Evolutionary conservation across 2,888 invertebrate genomes (phyloP).

Genomic region (Tetragonisca angustula): DNA sequence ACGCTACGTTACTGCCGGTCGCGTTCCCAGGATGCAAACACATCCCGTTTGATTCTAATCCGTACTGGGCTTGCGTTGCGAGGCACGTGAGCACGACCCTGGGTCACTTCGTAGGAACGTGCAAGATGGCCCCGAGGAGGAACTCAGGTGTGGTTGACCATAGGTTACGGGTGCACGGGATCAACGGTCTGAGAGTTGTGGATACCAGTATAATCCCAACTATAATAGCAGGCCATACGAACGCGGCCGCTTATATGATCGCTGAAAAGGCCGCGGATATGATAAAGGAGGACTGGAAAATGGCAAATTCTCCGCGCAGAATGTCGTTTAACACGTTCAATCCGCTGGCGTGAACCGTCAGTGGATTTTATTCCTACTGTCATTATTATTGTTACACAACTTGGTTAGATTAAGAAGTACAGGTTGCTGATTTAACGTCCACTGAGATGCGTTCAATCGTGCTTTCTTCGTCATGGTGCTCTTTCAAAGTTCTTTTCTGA

Average conservation of each 20-base stretch:
- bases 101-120: slow-evolving; percentile 85
- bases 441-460: no score
- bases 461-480: no score
- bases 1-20: slow-evolving; percentile 85
- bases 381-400: no score
- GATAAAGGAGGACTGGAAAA: slow-evolving; percentile 83
- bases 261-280: slow-evolving; percentile 86
- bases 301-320: no score
- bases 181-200: slow-evolving; percentile 85
- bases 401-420: no score
- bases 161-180: slow-evolving; percentile 84
- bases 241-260: slow-evolving; percentile 86
- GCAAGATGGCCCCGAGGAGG: slow-evolving; percentile 84
- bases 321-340: neutral
- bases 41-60: slow-evolving; percentile 87
- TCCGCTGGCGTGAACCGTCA: no score
- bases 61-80: slow-evolving; percentile 91
- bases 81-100: slow-evolving; percentile 89
- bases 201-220: slow-evolving; percentile 87
- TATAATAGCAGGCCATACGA: slow-evolving; percentile 86
- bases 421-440: no score
- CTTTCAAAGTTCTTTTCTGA: no score
- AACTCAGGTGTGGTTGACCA: slow-evolving; percentile 85
- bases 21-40: slow-evolving; percentile 90
- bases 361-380: no score